Evolutionary conservation across 2,888 invertebrate genomes (phyloP).

Genomic region (Vanessa cardui): DNA sequence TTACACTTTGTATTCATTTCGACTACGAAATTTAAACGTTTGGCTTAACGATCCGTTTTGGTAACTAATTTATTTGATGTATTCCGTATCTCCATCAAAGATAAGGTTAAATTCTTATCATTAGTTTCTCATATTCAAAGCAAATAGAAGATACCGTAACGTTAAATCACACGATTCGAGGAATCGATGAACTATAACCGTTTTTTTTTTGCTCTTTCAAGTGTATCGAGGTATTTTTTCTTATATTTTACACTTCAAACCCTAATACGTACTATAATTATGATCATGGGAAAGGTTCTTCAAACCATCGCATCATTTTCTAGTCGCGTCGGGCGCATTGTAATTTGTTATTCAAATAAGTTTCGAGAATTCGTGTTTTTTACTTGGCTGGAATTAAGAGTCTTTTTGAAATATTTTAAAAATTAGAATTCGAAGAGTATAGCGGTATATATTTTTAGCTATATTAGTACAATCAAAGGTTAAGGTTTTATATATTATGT

Average conservation of each 20-base stretch:
- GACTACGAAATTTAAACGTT: slow-evolving; percentile 5
- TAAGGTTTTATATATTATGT: neutral
- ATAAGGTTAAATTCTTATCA: slow-evolving; percentile 21
- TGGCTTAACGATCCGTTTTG: neutral
- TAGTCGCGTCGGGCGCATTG: slow-evolving; percentile 49
- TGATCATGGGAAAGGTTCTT: slow-evolving; percentile 35
- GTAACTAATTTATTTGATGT: neutral
- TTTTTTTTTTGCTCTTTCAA: neutral
- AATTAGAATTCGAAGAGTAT: no score
- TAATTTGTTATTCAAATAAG: slow-evolving; percentile 61
- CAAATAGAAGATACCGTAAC: slow-evolving; percentile 23
- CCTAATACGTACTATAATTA: slow-evolving; percentile 13
- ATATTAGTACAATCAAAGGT: neutral
- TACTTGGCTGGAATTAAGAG: slow-evolving; percentile 36
- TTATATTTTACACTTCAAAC: neutral
- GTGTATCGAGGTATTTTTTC: slow-evolving; percentile 1
- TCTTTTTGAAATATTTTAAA: neutral
- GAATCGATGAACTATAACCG: neutral
- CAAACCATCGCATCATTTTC: slow-evolving; percentile 48
- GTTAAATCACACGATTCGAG: slow-evolving; percentile 11
- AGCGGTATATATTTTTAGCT: neutral
- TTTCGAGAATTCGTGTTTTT: slow-evolving; percentile 44
- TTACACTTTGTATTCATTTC: slow-evolving; percentile 8
- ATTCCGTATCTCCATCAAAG: neutral
- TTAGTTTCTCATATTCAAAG: slow-evolving; percentile 16